These are phyloP conservation scores for Hyalella azteca DNA, from an alignment of 2,888 invertebrate genomes.

Conservation along the genomic window DNA sequence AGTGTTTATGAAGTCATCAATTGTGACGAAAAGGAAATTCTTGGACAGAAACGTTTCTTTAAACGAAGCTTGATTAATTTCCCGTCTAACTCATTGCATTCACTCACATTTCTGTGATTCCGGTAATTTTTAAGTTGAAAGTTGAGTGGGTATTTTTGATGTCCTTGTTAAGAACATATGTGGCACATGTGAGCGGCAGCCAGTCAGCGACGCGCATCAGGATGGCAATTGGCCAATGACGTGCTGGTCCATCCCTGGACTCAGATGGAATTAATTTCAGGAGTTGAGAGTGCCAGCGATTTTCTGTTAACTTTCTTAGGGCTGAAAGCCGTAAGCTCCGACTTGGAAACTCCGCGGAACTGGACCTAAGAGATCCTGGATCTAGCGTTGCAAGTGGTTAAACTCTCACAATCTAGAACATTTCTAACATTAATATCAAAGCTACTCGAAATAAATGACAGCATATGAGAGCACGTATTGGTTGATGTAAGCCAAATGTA, in stretches of 20 bases:
- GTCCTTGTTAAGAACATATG: constrained; percentile 1
- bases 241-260: constrained; percentile 10
- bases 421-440: constrained; percentile 1
- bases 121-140: too few relatives aligned
- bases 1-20: too few relatives aligned
- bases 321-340: constrained; percentile 6
- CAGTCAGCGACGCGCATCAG: not conserved
- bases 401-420: not conserved
- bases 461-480: too few relatives aligned
- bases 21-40: too few relatives aligned
- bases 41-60: too few relatives aligned
- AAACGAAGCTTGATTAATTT: too few relatives aligned
- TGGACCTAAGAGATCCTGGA: constrained; percentile 1
- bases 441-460: not conserved
- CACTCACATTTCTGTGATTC: too few relatives aligned
- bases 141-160: constrained; percentile 8
- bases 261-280: constrained; percentile 35
- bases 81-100: too few relatives aligned
- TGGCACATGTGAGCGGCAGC: constrained; percentile 10
- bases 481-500: too few relatives aligned
- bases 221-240: constrained; percentile 26
- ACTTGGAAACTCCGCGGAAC: not conserved
- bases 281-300: constrained; percentile 30
- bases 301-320: constrained; percentile 21
- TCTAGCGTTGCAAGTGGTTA: not conserved